These are phyloP conservation scores for Drosophila trapezifrons DNA, from an alignment of 1,140 invertebrate species.

Conservation along the genomic window DNA sequence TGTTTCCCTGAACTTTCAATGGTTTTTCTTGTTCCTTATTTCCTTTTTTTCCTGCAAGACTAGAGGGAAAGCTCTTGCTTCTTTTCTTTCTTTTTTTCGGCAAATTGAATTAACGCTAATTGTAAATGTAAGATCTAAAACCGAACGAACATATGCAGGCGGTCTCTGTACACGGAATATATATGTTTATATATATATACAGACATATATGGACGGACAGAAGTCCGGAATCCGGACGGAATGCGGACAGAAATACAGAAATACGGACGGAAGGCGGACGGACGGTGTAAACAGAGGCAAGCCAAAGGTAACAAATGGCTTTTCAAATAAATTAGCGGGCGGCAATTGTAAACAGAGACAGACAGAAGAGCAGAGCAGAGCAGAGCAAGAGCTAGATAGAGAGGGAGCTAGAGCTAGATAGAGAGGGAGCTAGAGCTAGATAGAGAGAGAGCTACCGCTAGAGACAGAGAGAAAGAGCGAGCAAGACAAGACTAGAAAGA, in stretches of 20 bases:
- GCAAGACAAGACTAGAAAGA: background rate
- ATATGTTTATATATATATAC: slow-evolving; percentile 17
- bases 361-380: slow-evolving; percentile 9
- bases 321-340: slow-evolving; percentile 80
- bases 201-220: slow-evolving; percentile 35
- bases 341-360: slow-evolving; percentile 71
- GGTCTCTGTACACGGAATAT: slow-evolving; percentile 13
- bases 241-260: slow-evolving; percentile 36
- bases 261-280: slow-evolving; percentile 21
- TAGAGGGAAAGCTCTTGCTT: background rate
- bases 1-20: slow-evolving; percentile 20
- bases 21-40: slow-evolving; percentile 18
- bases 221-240: slow-evolving; percentile 21
- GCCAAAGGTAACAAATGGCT: slow-evolving; percentile 81
- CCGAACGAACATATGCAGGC: slow-evolving; percentile 8
- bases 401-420: too few relatives aligned
- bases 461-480: background rate
- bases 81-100: slow-evolving; percentile 10
- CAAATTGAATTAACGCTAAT: slow-evolving; percentile 77
- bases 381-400: slow-evolving; percentile 1
- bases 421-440: slow-evolving; percentile 1
- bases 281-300: slow-evolving; percentile 69
- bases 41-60: background rate
- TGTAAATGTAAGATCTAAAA: slow-evolving; percentile 62
- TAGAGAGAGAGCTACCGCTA: slow-evolving; percentile 2